These are phyloP conservation scores for Rhagium mordax DNA, from an alignment of 2,888 invertebrate genomes.

Conservation along the genomic window DNA sequence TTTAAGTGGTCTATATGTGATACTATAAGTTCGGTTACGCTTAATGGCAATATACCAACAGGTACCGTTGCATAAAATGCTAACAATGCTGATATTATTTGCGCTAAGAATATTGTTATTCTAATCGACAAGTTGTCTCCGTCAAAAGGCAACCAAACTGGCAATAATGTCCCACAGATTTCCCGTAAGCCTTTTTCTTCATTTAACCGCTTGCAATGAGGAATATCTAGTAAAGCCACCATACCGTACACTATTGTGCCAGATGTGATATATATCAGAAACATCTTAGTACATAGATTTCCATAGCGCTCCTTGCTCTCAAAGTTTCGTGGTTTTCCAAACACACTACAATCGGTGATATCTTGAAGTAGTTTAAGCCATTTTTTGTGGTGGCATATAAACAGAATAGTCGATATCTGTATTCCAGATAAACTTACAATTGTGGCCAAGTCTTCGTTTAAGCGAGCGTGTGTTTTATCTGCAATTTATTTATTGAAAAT, in stretches of 20 bases:
- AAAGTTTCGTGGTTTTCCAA: neutral
- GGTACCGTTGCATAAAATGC: too few species aligned
- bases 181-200: neutral
- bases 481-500: too few species aligned
- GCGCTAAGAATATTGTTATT: neutral
- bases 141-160: neutral
- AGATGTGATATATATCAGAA: neutral
- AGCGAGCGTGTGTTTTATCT: neutral
- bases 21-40: constrained; percentile 40
- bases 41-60: neutral
- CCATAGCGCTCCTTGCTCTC: neutral
- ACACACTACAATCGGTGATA: neutral
- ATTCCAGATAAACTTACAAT: neutral
- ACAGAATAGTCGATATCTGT: neutral
- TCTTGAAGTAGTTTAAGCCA: neutral
- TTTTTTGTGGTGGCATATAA: neutral
- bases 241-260: neutral
- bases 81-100: neutral
- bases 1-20: constrained; percentile 43
- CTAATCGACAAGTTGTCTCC: neutral
- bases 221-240: neutral
- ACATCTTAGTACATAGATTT: neutral
- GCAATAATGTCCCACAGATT: neutral
- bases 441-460: neutral
- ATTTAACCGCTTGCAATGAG: neutral